Conservation (phyloP, 2,113 vertebrate genomes). For the Vulpes ferrilata region DNA sequence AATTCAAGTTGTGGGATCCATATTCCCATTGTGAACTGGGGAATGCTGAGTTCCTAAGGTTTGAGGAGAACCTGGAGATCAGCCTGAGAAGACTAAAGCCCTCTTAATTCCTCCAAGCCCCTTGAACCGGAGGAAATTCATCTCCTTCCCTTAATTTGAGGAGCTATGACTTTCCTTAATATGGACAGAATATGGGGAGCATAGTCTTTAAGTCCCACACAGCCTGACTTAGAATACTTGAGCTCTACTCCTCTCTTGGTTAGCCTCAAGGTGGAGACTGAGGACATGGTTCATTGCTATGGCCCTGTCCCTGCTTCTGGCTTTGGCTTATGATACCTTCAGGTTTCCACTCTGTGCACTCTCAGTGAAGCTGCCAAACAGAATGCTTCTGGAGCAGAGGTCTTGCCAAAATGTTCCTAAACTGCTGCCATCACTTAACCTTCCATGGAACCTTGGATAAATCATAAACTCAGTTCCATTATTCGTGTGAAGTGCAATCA, state of each 20-base stretch:
- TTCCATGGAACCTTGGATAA: neutral
- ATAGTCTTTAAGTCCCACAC: neutral
- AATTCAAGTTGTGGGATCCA: neutral
- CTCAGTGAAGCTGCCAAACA: neutral
- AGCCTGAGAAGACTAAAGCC: neutral
- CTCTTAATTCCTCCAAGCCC: neutral
- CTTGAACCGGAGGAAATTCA: constrained; percentile 32
- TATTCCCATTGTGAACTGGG: neutral
- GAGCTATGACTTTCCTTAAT: neutral
- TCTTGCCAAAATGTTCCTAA: neutral
- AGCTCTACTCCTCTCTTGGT: neutral
- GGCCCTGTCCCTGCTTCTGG: neutral
- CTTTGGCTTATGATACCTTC: neutral
- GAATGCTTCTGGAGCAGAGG: neutral
- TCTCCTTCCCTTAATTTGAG: neutral
- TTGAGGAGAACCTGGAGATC: neutral
- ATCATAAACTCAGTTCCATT: neutral
- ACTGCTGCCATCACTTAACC: neutral
- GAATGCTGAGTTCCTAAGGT: neutral
- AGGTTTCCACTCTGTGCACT: neutral
- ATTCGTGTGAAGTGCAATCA: neutral
- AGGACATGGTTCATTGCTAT: neutral
- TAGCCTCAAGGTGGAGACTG: neutral
- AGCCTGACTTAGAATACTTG: neutral
- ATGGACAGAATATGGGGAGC: neutral